phyloP scores from a whole-genome alignment of 2,797 vertebrate genomes.

The Gymnoscopelus braueri region DNA sequence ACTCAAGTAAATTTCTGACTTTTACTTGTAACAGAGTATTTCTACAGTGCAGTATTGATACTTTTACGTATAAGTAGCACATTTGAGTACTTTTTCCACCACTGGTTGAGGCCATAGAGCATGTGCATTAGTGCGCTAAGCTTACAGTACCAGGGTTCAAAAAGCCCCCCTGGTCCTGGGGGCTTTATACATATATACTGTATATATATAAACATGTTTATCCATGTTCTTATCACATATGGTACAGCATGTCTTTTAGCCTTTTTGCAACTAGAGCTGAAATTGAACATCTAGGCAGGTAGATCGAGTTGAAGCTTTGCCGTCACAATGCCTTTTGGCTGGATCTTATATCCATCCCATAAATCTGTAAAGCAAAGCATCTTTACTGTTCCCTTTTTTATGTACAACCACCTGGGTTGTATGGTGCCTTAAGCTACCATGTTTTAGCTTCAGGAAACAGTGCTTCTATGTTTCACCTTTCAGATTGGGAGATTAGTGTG shows the following conservation, averaged over 20 bases:
- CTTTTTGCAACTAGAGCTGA: background rate
- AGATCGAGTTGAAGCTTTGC: slow-evolving; percentile 43
- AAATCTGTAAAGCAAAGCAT: slow-evolving; percentile 65
- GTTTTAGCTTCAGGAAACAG: slow-evolving; percentile 76
- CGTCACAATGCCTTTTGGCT: slow-evolving; percentile 53
- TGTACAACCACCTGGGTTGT: slow-evolving; percentile 62
- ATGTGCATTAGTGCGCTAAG: too few species aligned
- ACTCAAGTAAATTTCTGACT: too few species aligned
- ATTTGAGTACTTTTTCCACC: too few species aligned
- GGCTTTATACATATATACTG: background rate
- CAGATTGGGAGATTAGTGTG: slow-evolving; percentile 78
- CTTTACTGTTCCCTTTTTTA: slow-evolving; percentile 60
- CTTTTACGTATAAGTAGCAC: too few species aligned
- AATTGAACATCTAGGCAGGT: slow-evolving; percentile 32
- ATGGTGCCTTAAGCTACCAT: slow-evolving; percentile 73
- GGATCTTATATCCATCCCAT: slow-evolving; percentile 51
- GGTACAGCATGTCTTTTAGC: slow-evolving; percentile 8
- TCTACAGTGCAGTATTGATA: too few species aligned
- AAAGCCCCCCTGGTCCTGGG: too few species aligned
- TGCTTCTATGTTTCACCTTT: slow-evolving; percentile 70
- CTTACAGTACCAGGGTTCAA: too few species aligned
- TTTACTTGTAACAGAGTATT: too few species aligned
- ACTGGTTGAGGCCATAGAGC: too few species aligned
- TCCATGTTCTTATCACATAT: slow-evolving; percentile 23
- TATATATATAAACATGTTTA: background rate